Evolutionary conservation across 2,113 vertebrate species (phyloP), one percentile per base, ranked within the genome.

Genomic region (Dicaeum eximium): DNA sequence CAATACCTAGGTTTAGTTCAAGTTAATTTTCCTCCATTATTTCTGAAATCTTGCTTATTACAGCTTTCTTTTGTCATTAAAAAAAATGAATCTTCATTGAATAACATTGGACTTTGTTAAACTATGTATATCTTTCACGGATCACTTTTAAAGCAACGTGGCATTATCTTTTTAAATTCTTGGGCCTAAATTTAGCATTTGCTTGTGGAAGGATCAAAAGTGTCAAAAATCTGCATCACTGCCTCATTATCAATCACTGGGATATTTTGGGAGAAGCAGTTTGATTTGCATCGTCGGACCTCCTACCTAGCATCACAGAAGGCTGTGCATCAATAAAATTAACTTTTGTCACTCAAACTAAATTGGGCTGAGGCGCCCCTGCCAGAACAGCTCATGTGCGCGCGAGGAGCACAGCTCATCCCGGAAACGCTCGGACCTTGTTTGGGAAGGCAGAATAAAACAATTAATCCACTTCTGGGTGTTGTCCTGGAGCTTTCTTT

Each of bases 301-400:
- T 95, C 94, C 95, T 86, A 94, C 93, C 94, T 90, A 86, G 69
- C 75, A 92, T 96, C 93, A 86, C 94, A 97, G 95, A 97, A 97
- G 92, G 93, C 88, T 95, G 80, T 1, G 5, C 80, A 93, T 96
- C 95, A 95, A 93, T 72, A 95, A 94, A 96, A 96, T 95, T 96
- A 95, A 95, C 93, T 96, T 96, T 92, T 95, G 94, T 96, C 93
- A 93, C 88, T 96, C 94, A 90, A 92, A 93, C 72, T 93, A 95
- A 96, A 92, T 86, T 35, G 92, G 75, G 82, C 72, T 88, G 82
- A 93, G 80, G 57, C 24, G 12, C 21, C 89, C 66, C 60, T 97
- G 87, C 90, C 93, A 90, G 87, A 85, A 86, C 25, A 87, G 69
- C 58, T 78, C 75, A 80, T n/a, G 70, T 80, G 56, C 2, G 1